Conservation (phyloP, 2,797 vertebrate species). For the Phyllotis vaccarum region DNA sequence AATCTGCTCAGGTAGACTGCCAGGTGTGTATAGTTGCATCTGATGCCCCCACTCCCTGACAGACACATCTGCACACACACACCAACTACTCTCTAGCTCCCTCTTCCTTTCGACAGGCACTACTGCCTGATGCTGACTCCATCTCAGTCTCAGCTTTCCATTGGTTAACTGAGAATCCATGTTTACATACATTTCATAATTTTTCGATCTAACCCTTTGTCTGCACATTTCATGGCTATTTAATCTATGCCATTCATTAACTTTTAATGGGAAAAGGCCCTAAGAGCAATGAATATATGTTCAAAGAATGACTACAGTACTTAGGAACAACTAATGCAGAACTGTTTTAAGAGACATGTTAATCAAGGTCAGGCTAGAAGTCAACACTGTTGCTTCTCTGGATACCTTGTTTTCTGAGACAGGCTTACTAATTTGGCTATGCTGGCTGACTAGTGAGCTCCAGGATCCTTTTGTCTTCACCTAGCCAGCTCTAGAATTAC, state of each 20-base stretch:
- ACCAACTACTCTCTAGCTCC: neutral
- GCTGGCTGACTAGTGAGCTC: too few relatives aligned
- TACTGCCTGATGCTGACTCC: neutral
- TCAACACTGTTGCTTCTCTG: too few relatives aligned
- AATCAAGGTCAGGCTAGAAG: neutral
- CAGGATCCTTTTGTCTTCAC: neutral
- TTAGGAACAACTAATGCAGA: neutral
- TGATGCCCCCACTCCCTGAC: neutral
- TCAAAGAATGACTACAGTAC: neutral
- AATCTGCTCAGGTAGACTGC: neutral
- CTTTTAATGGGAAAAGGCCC: neutral
- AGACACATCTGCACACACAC: neutral
- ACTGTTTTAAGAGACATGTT: neutral
- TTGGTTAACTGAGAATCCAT: neutral
- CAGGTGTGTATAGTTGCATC: neutral
- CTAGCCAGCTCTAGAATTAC: neutral
- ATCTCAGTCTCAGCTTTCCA: neutral
- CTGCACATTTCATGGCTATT: conserved; percentile 25
- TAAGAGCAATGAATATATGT: neutral
- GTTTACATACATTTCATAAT: neutral
- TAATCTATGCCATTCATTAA: neutral
- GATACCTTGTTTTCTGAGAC: neutral
- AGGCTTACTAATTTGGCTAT: neutral
- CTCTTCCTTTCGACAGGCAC: neutral
- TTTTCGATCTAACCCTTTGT: conserved; percentile 31